Evolutionary conservation across 2,797 vertebrate species (phyloP).

Genomic region (Mico argentatus): DNA sequence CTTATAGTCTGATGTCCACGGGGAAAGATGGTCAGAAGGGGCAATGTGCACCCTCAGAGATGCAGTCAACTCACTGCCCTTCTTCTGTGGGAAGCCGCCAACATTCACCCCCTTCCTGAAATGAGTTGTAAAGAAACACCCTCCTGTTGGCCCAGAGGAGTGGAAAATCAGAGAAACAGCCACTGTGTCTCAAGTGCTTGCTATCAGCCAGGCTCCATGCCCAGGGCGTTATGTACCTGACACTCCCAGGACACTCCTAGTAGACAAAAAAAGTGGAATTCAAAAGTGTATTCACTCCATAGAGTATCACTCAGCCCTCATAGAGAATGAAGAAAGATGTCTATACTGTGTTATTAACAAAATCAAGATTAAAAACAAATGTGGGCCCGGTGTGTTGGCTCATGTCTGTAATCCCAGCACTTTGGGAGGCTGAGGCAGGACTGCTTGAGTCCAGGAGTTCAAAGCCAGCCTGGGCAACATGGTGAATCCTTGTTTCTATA

Average conservation of each 20-base stretch:
- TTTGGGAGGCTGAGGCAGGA: not conserved
- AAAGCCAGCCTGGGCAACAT: not conserved
- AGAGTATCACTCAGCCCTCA: not conserved
- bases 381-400: not conserved
- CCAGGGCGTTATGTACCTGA: not conserved
- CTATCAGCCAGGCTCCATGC: not conserved
- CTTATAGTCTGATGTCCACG: not conserved
- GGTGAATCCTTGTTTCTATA: not conserved
- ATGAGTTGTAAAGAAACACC: not conserved
- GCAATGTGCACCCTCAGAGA: not conserved
- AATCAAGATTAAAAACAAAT: not conserved
- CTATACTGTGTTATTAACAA: not conserved
- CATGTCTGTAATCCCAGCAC: not conserved
- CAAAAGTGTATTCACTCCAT: not conserved
- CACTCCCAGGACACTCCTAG: not conserved
- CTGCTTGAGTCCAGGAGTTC: not conserved
- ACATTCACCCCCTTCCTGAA: not conserved
- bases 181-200: not conserved
- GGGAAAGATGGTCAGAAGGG: not conserved
- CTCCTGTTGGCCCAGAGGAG: not conserved
- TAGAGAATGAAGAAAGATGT: not conserved
- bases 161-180: not conserved
- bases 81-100: not conserved
- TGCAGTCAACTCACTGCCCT: not conserved
- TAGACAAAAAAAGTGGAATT: not conserved